These are phyloP conservation scores for Myrmecobius fasciatus DNA, from an alignment of 2,113 vertebrate species.

Conservation along the genomic window DNA sequence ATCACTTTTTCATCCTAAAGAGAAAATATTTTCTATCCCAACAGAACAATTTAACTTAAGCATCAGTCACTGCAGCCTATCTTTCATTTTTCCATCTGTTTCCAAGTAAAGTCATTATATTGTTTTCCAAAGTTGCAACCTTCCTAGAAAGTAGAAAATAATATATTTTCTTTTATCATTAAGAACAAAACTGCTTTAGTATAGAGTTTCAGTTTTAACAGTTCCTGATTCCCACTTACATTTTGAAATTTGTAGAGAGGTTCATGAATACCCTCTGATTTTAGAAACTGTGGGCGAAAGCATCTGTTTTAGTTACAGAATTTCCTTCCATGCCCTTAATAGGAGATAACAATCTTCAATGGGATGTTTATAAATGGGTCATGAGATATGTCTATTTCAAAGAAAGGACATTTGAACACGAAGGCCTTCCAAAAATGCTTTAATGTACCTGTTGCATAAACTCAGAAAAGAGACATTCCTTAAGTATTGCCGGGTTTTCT, in stretches of 20 bases:
- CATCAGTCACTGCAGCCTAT: conserved; percentile 18
- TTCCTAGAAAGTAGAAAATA: conserved; percentile 79
- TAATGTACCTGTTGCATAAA: conserved; percentile 35
- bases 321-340: conserved; percentile 79
- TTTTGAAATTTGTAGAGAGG: conserved; percentile 71
- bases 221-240: conserved; percentile 73
- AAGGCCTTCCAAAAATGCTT: conserved; percentile 46
- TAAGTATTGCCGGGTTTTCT: not conserved
- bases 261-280: conserved; percentile 81
- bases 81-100: conserved; percentile 23
- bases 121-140: conserved; percentile 52
- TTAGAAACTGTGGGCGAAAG: conserved; percentile 80
- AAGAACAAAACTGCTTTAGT: conserved; percentile 68
- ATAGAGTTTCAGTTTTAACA: conserved; percentile 73
- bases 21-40: conserved; percentile 44
- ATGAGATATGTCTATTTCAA: conserved; percentile 63
- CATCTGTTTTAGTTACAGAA: conserved; percentile 78
- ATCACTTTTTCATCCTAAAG: conserved; percentile 22
- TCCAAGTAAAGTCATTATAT: conserved; percentile 34
- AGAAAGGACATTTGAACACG: conserved; percentile 58
- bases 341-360: conserved; percentile 73
- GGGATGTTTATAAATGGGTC: conserved; percentile 65
- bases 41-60: conserved; percentile 30
- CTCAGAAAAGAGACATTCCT: conserved; percentile 45
- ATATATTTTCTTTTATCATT: conserved; percentile 65